Conservation (phyloP, 2,888 invertebrate genomes). For the Drosophila koepferae region DNA sequence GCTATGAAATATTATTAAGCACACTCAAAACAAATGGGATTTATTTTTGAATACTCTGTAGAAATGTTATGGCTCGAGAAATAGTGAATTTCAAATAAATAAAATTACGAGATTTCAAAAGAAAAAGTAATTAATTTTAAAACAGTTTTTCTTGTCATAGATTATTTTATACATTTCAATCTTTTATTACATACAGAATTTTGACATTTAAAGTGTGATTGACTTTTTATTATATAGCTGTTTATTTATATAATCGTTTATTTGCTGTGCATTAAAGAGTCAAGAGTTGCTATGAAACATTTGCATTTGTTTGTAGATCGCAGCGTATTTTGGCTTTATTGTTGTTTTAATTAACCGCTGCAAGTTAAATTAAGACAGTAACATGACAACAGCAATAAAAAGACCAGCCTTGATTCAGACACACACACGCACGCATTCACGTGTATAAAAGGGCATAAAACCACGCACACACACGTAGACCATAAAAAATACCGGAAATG, state of each 20-base stretch:
- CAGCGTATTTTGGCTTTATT: constrained; percentile 45
- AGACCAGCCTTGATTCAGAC: constrained; percentile 39
- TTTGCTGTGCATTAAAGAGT: constrained; percentile 17
- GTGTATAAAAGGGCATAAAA: constrained; percentile 21
- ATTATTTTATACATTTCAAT: neutral
- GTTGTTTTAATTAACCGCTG: constrained; percentile 71
- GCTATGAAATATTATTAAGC: constrained; percentile 29
- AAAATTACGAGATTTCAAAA: neutral
- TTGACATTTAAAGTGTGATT: neutral
- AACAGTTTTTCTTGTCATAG: neutral
- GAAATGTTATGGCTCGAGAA: neutral
- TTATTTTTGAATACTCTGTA: constrained; percentile 25
- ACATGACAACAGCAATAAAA: constrained; percentile 57
- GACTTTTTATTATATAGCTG: neutral
- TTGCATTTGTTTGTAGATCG: constrained; percentile 20
- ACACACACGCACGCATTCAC: constrained; percentile 10
- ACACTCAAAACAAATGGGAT: constrained; percentile 14
- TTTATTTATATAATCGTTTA: neutral
- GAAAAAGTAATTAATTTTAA: neutral
- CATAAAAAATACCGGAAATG: constrained; percentile 73
- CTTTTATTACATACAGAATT: neutral
- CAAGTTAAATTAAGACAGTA: constrained; percentile 78
- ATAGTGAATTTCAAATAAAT: neutral
- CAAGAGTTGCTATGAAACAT: constrained; percentile 20
- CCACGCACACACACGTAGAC: constrained; percentile 25